Conservation (phyloP, 2,888 invertebrate genomes). For the Iphiclides podalirius region DNA sequence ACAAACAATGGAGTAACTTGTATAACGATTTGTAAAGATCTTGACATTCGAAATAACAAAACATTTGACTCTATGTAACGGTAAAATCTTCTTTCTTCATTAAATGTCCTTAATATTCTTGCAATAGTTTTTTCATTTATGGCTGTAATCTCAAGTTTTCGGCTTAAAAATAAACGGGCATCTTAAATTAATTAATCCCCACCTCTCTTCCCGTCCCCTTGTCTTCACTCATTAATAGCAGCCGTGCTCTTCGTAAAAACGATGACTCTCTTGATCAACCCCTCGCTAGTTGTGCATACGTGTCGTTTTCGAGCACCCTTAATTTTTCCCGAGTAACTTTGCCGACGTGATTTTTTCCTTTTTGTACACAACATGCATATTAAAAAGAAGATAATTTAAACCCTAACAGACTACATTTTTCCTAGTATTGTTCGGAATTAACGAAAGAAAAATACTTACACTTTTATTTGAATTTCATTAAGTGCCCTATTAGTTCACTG, state of each 20-base stretch:
- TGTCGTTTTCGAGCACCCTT: slow-evolving; percentile 38
- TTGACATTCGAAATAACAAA: too few species aligned
- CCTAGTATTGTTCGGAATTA: too few species aligned
- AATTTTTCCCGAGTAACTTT: slow-evolving; percentile 21
- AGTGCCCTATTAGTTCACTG: too few species aligned
- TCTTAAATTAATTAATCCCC: slow-evolving; percentile 41
- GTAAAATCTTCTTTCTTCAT: neutral
- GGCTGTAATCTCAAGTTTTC: too few species aligned
- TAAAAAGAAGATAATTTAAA: slow-evolving; percentile 18
- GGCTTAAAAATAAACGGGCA: too few species aligned
- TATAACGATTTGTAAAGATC: too few species aligned
- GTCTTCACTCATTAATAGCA: slow-evolving; percentile 23
- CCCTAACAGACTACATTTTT: slow-evolving; percentile 6
- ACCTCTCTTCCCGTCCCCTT: slow-evolving; percentile 38
- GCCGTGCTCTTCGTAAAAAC: slow-evolving; percentile 22
- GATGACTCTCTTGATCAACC: slow-evolving; percentile 31
- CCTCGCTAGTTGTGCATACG: slow-evolving; percentile 51
- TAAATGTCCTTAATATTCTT: neutral
- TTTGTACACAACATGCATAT: slow-evolving; percentile 28
- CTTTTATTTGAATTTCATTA: neutral
- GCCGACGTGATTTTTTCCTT: slow-evolving; percentile 22
- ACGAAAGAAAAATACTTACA: too few species aligned
- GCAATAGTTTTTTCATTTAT: too few species aligned
- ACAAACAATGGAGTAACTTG: too few species aligned
- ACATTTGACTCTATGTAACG: too few species aligned